A percentile compares a stretch with the other conserved stretches of the same genome.
phyloP scores from a whole-genome alignment of 2,113 vertebrate species.

The Raphicerus campestris region DNA sequence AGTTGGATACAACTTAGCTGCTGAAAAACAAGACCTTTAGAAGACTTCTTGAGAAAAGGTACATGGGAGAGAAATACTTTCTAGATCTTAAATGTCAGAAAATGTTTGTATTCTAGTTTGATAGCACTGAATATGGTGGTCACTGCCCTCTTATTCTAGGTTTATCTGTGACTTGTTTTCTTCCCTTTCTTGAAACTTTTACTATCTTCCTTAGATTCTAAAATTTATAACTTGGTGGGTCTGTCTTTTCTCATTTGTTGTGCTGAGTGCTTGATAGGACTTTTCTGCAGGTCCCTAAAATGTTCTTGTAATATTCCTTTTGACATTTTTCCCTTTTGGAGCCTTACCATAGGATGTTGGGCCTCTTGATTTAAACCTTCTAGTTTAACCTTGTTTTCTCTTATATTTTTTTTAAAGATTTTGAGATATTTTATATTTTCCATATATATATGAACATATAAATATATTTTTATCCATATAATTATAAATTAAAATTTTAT shows the following conservation, averaged over 20 bases:
- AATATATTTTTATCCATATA: no score
- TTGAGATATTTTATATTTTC: no score
- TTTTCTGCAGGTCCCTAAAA: no score
- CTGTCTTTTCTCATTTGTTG: not conserved
- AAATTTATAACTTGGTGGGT: not conserved
- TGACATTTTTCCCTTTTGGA: no score
- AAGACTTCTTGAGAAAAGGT: not conserved
- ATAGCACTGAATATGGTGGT: not conserved
- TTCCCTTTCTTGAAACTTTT: not conserved
- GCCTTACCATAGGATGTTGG: no score
- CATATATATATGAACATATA: no score
- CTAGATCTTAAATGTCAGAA: not conserved
- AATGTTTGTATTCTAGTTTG: not conserved
- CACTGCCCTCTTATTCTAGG: not conserved
- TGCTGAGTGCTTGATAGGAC: not conserved
- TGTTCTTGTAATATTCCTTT: no score
- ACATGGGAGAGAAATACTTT: not conserved
- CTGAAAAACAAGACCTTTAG: not conserved
- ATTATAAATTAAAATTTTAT: no score
- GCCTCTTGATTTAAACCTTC: no score
- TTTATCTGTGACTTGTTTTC: not conserved
- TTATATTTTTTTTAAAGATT: no score
- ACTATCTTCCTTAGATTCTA: not conserved
- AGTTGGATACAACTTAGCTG: not conserved
- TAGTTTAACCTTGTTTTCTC: no score